Conservation (phyloP, 2,888 invertebrate species). For the Crioceris asparagi region DNA sequence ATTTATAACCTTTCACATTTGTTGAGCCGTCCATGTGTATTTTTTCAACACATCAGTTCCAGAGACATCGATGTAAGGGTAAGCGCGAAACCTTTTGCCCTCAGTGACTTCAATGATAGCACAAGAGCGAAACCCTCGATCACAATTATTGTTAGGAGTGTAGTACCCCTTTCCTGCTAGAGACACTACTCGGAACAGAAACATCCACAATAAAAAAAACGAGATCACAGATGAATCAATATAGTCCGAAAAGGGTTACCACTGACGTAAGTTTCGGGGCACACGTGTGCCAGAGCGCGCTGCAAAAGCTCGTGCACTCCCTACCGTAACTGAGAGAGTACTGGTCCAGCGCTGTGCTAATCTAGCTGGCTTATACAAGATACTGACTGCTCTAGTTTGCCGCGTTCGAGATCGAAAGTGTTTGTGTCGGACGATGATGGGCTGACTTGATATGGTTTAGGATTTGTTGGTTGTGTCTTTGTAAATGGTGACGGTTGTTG, state of each 20-base stretch:
- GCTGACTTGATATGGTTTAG: constrained; percentile 33
- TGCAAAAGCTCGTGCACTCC: constrained; percentile 26
- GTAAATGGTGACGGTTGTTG: constrained; percentile 22
- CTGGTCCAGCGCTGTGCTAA: constrained; percentile 31
- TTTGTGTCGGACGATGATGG: constrained; percentile 35
- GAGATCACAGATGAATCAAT: too few species aligned
- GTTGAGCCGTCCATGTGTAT: too few species aligned
- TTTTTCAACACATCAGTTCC: too few species aligned
- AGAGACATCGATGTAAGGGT: too few species aligned
- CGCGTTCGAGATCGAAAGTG: constrained; percentile 35
- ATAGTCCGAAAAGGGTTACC: too few species aligned
- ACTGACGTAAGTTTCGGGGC: constrained; percentile 10
- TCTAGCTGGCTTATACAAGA: constrained; percentile 33
- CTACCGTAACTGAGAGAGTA: constrained; percentile 31
- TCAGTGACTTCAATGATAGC: constrained; percentile 16
- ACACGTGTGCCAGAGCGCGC: constrained; percentile 23
- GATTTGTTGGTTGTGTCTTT: constrained; percentile 28
- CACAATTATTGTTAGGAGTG: too few species aligned
- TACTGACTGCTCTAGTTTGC: constrained; percentile 36
- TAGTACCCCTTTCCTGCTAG: too few species aligned
- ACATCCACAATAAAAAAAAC: too few species aligned
- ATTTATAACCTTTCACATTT: too few species aligned
- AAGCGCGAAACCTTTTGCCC: too few species aligned
- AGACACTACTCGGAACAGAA: too few species aligned
- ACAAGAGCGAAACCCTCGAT: constrained; percentile 14